These are phyloP conservation scores for Catharus bicknelli DNA, from an alignment of 2,113 vertebrate genomes.

Conservation along the genomic window DNA sequence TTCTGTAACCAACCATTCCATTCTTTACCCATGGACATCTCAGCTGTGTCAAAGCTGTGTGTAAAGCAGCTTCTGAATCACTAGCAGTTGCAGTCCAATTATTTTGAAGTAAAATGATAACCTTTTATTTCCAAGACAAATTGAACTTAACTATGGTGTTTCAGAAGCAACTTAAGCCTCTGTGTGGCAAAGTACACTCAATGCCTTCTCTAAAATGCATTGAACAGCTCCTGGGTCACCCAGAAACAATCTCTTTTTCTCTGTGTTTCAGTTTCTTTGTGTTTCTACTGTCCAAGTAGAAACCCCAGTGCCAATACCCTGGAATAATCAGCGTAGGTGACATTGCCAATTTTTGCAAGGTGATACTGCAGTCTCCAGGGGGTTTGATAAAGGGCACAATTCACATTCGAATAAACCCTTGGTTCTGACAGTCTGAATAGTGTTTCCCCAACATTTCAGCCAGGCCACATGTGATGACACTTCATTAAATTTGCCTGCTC, in stretches of 20 bases:
- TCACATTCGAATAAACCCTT: not conserved
- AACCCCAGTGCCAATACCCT: not conserved
- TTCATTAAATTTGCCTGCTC: not conserved
- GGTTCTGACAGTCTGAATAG: not conserved
- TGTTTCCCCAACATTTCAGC: not conserved
- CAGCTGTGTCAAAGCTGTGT: not conserved
- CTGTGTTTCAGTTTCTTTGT: not conserved
- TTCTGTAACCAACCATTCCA: not conserved
- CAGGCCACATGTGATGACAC: not conserved
- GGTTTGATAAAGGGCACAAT: not conserved
- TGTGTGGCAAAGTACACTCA: not conserved
- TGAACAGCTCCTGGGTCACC: not conserved
- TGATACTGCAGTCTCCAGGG: not conserved
- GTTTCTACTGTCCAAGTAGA: not conserved
- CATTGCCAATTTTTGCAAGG: not conserved
- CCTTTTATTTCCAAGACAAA: not conserved
- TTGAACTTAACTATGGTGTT: not conserved
- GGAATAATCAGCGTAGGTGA: accelerated
- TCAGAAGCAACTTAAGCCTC: not conserved
- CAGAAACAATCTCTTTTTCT: not conserved
- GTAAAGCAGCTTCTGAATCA: not conserved
- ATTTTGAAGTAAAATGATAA: not conserved
- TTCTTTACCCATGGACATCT: not conserved
- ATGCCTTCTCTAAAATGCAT: not conserved
- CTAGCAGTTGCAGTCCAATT: not conserved